Percentiles rank a stretch among this genome's conserved stretches.
Evolutionary conservation across 2,888 invertebrate genomes (phyloP).

Genomic region (Apodemia zela): DNA sequence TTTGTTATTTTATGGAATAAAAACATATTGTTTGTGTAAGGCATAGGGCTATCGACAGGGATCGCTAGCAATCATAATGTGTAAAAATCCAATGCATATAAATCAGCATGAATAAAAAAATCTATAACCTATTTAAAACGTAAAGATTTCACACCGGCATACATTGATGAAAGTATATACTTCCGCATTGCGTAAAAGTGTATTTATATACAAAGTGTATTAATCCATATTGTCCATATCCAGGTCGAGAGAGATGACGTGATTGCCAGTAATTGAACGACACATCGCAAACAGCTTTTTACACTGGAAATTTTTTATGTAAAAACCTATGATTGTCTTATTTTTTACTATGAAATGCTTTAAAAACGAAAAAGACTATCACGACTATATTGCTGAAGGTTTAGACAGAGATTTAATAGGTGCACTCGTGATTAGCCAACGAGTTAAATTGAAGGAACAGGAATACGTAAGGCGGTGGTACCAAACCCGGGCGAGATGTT

Average conservation of each 20-base stretch:
- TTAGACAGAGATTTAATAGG: too few relatives aligned
- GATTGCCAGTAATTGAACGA: conserved; percentile 15
- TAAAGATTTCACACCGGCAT: conserved; percentile 11
- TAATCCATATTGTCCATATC: conserved; percentile 9
- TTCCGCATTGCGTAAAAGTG: conserved; percentile 13
- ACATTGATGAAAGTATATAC: neutral
- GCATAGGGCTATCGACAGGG: too few relatives aligned
- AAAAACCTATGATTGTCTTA: neutral
- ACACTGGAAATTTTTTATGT: neutral
- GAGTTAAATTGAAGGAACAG: too few relatives aligned
- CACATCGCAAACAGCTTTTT: conserved; percentile 6
- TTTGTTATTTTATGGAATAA: too few relatives aligned
- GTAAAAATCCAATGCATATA: neutral
- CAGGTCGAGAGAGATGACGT: conserved; percentile 8
- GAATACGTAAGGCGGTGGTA: too few relatives aligned
- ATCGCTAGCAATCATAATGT: too few relatives aligned
- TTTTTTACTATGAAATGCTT: neutral
- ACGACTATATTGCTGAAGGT: neutral
- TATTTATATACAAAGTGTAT: conserved; percentile 1
- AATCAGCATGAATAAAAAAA: neutral
- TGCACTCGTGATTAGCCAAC: too few relatives aligned
- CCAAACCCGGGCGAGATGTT: too few relatives aligned
- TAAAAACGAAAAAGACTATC: neutral
- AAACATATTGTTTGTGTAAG: too few relatives aligned
- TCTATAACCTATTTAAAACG: conserved; percentile 6